phyloP scores from a whole-genome alignment of 2,113 vertebrate species.

The Hippocampus comes region DNA sequence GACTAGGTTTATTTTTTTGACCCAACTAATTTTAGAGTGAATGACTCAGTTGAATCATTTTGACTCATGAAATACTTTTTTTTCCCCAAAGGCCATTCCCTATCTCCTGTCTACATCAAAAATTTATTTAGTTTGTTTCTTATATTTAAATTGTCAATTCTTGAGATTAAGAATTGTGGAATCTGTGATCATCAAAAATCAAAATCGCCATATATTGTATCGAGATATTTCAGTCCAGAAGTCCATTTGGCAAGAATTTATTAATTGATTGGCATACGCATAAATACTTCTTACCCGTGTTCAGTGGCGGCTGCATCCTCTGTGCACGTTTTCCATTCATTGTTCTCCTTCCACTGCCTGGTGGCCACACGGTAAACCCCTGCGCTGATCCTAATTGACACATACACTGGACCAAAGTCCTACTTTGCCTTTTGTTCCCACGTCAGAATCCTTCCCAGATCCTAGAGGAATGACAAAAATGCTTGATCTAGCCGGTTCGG shows the following conservation, averaged over 20 bases:
- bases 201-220: too few relatives aligned
- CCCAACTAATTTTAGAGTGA: too few relatives aligned
- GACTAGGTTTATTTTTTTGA: too few relatives aligned
- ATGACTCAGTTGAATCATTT: too few relatives aligned
- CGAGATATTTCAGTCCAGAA: background rate
- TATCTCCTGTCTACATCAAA: too few relatives aligned
- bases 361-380: background rate
- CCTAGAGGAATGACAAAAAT: constrained; percentile 39
- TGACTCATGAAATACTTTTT: too few relatives aligned
- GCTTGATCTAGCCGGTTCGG: constrained; percentile 15
- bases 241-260: background rate
- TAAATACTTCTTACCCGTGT: background rate
- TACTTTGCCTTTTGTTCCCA: constrained; percentile 29
- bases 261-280: background rate
- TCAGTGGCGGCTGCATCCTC: background rate
- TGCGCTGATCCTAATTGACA: constrained; percentile 20
- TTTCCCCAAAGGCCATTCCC: too few relatives aligned
- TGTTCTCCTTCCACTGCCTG: background rate
- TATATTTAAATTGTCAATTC: too few relatives aligned
- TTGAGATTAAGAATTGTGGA: too few relatives aligned
- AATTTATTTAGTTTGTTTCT: too few relatives aligned
- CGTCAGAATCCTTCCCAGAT: constrained; percentile 22
- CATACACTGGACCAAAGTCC: constrained; percentile 32
- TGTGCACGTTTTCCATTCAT: constrained; percentile 2
- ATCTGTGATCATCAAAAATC: too few relatives aligned